These are phyloP conservation scores for Trichosurus vulpecula DNA, from an alignment of 2,797 vertebrate species.

Conservation along the genomic window DNA sequence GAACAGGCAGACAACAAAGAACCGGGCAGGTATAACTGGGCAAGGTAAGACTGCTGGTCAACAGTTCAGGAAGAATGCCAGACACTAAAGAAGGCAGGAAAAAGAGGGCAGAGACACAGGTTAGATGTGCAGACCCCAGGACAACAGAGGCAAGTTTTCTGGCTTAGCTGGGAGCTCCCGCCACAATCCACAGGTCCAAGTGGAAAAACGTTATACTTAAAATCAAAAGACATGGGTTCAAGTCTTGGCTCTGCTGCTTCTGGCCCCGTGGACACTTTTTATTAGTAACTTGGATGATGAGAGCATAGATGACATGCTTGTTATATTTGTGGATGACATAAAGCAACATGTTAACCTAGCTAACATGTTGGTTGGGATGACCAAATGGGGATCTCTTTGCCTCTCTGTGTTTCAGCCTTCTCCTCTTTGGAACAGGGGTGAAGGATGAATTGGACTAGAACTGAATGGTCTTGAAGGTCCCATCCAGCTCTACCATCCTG, in stretches of 20 bases:
- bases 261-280: not conserved
- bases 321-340: not conserved
- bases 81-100: not conserved
- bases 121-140: not conserved
- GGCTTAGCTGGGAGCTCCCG: not conserved
- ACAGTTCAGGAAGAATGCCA: not conserved
- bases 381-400: not conserved
- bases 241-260: not conserved
- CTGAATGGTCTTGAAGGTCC: not conserved
- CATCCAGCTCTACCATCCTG: not conserved
- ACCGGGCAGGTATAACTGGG: not conserved
- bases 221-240: not conserved
- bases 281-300: not conserved
- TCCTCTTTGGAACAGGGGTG: not conserved
- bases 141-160: not conserved
- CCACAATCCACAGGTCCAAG: not conserved
- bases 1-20: not conserved
- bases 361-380: not conserved
- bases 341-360: not conserved
- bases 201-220: not conserved
- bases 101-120: not conserved
- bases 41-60: not conserved
- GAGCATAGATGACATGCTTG: not conserved
- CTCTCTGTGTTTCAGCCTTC: not conserved
- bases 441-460: not conserved